Evolutionary conservation across 1,140 invertebrate species (phyloP).

Genomic region (Orussus abietinus): DNA sequence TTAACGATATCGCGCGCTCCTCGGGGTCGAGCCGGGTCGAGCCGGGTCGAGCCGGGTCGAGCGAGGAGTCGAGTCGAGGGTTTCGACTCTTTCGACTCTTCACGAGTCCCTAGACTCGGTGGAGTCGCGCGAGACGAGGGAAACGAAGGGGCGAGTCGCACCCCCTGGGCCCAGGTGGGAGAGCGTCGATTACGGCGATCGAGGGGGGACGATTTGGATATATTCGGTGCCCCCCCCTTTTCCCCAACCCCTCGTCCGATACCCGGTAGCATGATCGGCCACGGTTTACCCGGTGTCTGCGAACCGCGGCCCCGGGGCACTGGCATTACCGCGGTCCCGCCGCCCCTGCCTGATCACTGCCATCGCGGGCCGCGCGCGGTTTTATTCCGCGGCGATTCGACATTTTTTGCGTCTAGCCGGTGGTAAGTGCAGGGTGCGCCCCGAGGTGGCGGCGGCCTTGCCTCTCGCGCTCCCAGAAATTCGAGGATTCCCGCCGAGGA

Average conservation of each 20-base stretch:
- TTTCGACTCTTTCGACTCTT: no score
- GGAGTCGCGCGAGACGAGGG: no score
- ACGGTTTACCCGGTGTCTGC: conserved; percentile 9
- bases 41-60: no score
- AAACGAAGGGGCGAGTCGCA: no score
- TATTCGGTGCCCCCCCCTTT: conserved; percentile 18
- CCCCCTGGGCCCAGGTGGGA: conserved; percentile 40
- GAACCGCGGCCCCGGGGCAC: conserved; percentile 14
- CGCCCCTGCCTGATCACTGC: conserved; percentile 23
- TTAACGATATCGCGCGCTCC: conserved; percentile 38
- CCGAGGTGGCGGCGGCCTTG: conserved; percentile 6
- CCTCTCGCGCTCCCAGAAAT: neutral
- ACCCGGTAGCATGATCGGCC: conserved; percentile 23
- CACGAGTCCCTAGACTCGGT: no score
- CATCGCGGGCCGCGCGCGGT: conserved; percentile 19
- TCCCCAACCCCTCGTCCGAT: conserved; percentile 14
- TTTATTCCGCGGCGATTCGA: conserved; percentile 25
- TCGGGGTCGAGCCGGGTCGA: no score
- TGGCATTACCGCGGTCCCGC: conserved; percentile 17
- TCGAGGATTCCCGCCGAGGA: conserved; percentile 11
- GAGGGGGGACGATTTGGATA: conserved; percentile 24
- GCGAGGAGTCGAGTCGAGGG: no score
- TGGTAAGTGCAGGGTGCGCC: conserved; percentile 48
- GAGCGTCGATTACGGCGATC: conserved; percentile 49
- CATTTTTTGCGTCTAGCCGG: conserved; percentile 52